These are phyloP conservation scores for Taxidea taxus DNA, from an alignment of 2,113 vertebrate species.

Conservation along the genomic window DNA sequence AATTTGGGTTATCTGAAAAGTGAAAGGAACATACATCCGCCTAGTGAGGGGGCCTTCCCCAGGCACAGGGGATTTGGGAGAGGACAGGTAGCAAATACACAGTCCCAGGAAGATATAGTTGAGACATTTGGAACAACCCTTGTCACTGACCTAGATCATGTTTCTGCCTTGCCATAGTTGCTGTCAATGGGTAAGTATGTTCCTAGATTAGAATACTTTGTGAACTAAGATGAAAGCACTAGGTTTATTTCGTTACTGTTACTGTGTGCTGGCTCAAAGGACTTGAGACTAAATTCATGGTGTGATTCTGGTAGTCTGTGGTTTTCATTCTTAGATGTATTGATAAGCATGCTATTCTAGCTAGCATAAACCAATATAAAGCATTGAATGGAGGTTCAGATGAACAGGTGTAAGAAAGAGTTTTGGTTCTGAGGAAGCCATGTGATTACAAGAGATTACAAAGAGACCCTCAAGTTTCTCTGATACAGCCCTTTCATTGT, in stretches of 20 bases:
- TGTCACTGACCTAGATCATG: not conserved
- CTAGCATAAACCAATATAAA: not conserved
- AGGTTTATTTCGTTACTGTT: not conserved
- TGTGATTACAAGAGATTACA: not conserved
- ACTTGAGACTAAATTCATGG: not conserved
- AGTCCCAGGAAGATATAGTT: not conserved
- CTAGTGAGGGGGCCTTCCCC: not conserved
- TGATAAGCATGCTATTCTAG: not conserved
- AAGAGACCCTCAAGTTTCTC: not conserved
- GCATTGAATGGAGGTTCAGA: not conserved
- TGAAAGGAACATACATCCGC: not conserved
- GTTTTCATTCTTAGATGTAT: not conserved
- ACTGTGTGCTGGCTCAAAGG: not conserved
- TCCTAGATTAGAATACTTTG: not conserved
- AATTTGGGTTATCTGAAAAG: not conserved
- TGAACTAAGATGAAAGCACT: not conserved
- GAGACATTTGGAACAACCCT: not conserved
- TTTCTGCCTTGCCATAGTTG: not conserved
- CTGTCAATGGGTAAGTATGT: not conserved
- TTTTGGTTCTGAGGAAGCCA: not conserved
- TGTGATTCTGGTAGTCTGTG: not conserved
- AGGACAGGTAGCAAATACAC: not conserved
- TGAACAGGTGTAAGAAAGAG: not conserved
- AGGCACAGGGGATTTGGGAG: rapidly evolving
- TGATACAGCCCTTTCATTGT: not conserved